Evolutionary conservation across 2,797 vertebrate genomes (phyloP).

Genomic region (Rhabdophis nuchalis): DNA sequence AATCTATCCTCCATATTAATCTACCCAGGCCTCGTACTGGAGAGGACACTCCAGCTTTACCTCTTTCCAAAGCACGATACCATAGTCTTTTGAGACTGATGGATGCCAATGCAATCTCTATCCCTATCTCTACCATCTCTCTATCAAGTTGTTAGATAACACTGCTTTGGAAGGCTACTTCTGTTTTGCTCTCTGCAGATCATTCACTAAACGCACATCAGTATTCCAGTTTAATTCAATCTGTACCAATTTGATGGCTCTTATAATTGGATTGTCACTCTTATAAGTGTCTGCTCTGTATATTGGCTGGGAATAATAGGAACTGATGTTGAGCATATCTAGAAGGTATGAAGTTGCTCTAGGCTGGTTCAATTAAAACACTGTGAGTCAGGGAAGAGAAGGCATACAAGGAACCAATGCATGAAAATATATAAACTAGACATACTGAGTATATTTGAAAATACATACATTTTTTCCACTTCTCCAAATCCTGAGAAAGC

Average conservation of each 20-base stretch:
- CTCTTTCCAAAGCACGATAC: no score
- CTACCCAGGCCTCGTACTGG: no score
- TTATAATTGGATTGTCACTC: neutral
- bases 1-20: no score
- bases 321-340: neutral
- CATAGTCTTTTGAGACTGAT: no score
- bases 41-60: no score
- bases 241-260: neutral
- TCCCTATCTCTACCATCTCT: no score
- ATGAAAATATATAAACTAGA: neutral
- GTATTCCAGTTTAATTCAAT: neutral
- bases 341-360: neutral
- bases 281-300: neutral
- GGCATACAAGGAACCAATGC: neutral
- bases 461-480: conserved; percentile 79
- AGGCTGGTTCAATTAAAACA: neutral
- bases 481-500: conserved; percentile 72
- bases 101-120: no score
- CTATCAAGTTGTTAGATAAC: neutral
- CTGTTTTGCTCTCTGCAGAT: neutral
- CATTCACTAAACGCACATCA: conserved; percentile 3
- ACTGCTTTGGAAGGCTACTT: neutral
- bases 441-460: neutral
- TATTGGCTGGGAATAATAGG: neutral
- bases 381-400: neutral